These are phyloP conservation scores for Gryon sp. DNA, from an alignment of 1,140 invertebrate genomes.

Conservation along the genomic window DNA sequence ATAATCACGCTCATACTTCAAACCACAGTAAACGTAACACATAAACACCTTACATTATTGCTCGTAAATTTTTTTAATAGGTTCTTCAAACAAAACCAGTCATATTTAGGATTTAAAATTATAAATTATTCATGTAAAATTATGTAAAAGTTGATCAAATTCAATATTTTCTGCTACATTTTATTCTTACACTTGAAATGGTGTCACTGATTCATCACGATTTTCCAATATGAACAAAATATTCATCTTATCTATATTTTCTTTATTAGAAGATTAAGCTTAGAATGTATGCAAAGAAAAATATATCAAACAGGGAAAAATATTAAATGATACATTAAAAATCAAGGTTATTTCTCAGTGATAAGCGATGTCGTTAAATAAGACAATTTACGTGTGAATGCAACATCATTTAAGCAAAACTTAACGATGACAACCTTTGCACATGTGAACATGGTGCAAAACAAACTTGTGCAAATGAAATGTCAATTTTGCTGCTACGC, in stretches of 20 bases:
- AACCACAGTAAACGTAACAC: constrained; percentile 38
- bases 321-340: too few species aligned
- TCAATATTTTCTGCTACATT: too few species aligned
- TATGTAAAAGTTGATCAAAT: too few species aligned
- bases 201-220: too few species aligned
- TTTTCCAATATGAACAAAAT: too few species aligned
- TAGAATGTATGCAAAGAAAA: too few species aligned
- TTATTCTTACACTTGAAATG: too few species aligned
- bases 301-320: too few species aligned
- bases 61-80: constrained; percentile 45
- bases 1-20: constrained; percentile 25
- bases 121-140: too few species aligned
- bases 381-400: constrained; percentile 28
- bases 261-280: too few species aligned
- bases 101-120: constrained; percentile 10
- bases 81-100: constrained; percentile 33
- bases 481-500: constrained; percentile 60
- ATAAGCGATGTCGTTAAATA: constrained; percentile 30
- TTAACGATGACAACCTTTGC: constrained; percentile 38
- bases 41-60: constrained; percentile 40
- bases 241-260: too few species aligned
- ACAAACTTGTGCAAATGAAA: constrained; percentile 65
- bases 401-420: constrained; percentile 14
- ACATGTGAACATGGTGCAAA: constrained; percentile 27
- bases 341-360: too few species aligned